Percentiles rank a stretch among this genome's conserved stretches.
These are phyloP conservation scores for Paracentrotus lividus DNA, from an alignment of 53 echinoderm and acorn worm species.

Conservation along the genomic window DNA sequence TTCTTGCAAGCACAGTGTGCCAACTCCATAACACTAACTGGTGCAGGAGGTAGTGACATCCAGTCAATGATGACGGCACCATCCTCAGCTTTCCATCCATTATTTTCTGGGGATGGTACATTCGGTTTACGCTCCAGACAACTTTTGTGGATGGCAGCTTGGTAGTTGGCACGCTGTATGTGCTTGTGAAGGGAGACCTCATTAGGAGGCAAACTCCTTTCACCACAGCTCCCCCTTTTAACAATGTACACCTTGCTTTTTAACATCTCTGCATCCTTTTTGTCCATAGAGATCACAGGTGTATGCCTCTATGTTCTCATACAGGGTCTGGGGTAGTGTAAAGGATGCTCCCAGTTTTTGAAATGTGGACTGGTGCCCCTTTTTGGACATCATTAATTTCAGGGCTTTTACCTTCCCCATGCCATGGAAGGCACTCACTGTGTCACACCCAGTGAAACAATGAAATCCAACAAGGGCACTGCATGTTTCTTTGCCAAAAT, in stretches of 20 bases:
- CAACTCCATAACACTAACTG: not conserved
- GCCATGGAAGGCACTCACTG: not conserved
- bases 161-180: slow-evolving; percentile 3
- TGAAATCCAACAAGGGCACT: not conserved
- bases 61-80: not conserved
- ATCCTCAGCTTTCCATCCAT: not conserved
- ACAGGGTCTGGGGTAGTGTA: not conserved
- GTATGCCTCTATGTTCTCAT: not conserved
- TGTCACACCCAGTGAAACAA: not conserved
- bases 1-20: slow-evolving; percentile 22
- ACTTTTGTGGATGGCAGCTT: not conserved
- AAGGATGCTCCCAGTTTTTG: not conserved
- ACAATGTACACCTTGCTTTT: not conserved
- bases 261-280: not conserved
- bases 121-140: not conserved
- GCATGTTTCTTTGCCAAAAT: not conserved
- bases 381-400: not conserved
- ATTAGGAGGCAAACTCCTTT: not conserved
- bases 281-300: not conserved
- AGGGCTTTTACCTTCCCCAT: not conserved
- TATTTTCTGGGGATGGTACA: not conserved
- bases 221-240: not conserved
- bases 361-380: not conserved
- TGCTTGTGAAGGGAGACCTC: not conserved
- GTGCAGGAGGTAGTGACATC: not conserved